Percentiles rank a stretch among this genome's conserved stretches.
These are phyloP conservation scores for Anisognathus igniventris DNA, from an alignment of 2,797 vertebrate species.

Conservation along the genomic window DNA sequence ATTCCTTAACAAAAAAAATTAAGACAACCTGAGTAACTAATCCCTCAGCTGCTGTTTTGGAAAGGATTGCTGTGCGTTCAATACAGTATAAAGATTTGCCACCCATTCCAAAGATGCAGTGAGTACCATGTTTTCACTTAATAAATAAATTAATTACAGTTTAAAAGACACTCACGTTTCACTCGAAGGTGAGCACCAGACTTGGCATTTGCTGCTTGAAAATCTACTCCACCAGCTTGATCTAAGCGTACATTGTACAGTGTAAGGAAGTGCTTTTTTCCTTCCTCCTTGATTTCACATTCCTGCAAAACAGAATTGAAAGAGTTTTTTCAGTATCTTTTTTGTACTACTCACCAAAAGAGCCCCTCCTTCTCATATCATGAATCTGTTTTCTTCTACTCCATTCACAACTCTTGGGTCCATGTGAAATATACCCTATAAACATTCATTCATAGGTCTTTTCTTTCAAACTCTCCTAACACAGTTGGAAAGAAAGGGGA, in stretches of 20 bases:
- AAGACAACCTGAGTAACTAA: background rate
- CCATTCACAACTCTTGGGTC: background rate
- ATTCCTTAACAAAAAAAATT: background rate
- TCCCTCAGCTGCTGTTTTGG: background rate
- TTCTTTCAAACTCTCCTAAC: background rate
- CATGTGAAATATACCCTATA: background rate
- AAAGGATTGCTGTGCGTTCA: background rate
- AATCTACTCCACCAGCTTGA: conserved; percentile 90
- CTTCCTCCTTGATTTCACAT: conserved; percentile 95
- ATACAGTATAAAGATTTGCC: background rate
- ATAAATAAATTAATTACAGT: background rate
- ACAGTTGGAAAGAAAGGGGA: background rate
- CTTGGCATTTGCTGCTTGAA: conserved; percentile 93
- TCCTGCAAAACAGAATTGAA: conserved; percentile 75
- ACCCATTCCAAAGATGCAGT: background rate
- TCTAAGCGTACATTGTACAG: conserved; percentile 88
- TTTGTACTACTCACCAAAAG: background rate
- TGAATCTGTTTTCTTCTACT: background rate
- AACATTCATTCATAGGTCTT: background rate
- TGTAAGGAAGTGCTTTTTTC: conserved; percentile 83
- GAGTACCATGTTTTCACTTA: background rate
- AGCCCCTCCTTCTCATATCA: background rate
- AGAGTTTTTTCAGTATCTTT: background rate
- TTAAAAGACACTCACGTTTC: conserved; percentile 81
- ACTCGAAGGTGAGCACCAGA: conserved; percentile 93